Evolutionary conservation across 2,888 invertebrate genomes (phyloP), one percentile per base, ranked within the genome.

Genomic region (Elysia crispata): DNA sequence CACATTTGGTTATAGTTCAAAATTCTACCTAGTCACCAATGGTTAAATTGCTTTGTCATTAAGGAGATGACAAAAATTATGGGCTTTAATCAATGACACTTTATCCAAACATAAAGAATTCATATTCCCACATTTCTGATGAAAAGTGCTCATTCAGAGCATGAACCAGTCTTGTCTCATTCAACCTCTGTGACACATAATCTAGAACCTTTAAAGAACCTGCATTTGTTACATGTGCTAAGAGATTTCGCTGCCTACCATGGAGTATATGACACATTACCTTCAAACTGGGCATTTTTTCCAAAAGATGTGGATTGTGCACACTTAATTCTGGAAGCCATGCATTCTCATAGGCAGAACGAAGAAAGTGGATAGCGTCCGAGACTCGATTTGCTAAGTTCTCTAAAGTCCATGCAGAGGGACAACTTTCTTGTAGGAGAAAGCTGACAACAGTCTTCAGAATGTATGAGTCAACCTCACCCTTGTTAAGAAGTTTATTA

Each of bases 111-210:
- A 88, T 81, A 83, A 89, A 89, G 82, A 88, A 89, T 76, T 89
- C 89, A 79, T 87, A 89, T 72, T 89, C 89, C 89, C 88, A 88
- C 87, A 88, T 88, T 67, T 89, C 87, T 1, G 80, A 49, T 3
- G 88, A 88, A 83, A 85, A 89, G 18, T 87, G 86, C 0, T 84
- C 84, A 50, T 86, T 86, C 15, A 89, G 77, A 79, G 85, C 86
- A 15, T 84, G 81, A 23, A 76, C 72, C 3, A 89, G 81, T 8
- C 86, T 86, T 8, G 85, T 83, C 33, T 87, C 87, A 25, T 84
- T 57, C 5, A 89, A 83, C 20, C 86, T 76, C 8, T 82, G 70
- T 23, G 88, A 84, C 57, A 89, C 81, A 67, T 84, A 88, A 15
- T 83, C 83, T 28, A 86, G 66, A 33, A 86, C 83, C 72, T 86